A percentile compares a stretch with the other conserved stretches of the same genome.
Conservation (phyloP, 37 sponge, comb jelly and placozoan genomes). For the Spongilla lacustris region DNA sequence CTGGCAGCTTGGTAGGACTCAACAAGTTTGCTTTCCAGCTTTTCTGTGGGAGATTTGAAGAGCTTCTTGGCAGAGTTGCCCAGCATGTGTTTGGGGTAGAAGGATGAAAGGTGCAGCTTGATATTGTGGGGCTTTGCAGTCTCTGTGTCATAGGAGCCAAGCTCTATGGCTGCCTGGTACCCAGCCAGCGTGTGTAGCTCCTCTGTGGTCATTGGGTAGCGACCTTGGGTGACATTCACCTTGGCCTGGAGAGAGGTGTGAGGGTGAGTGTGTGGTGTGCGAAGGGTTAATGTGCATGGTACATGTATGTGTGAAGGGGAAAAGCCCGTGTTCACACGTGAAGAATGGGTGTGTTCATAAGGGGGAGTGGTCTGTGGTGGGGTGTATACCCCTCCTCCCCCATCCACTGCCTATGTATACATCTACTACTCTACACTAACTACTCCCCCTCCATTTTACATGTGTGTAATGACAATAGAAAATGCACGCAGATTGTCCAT, state of each 20-base stretch:
- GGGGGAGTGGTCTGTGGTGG: too few species aligned
- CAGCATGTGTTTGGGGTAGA: conserved; percentile 24
- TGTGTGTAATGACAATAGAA: too few species aligned
- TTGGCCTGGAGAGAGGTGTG: conserved; percentile 54
- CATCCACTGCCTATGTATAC: too few species aligned
- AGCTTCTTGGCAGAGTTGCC: too few species aligned
- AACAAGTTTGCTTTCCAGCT: neutral
- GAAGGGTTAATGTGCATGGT: neutral
- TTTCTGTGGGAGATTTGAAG: too few species aligned
- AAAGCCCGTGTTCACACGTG: neutral
- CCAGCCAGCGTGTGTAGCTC: conserved; percentile 67
- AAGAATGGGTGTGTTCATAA: too few species aligned
- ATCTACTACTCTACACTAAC: too few species aligned
- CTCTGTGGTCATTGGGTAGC: conserved; percentile 66
- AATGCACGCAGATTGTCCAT: too few species aligned
- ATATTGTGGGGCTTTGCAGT: neutral
- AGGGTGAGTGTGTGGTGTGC: neutral
- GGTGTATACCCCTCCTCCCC: too few species aligned
- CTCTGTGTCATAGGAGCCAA: neutral
- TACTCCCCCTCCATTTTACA: too few species aligned
- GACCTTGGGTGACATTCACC: conserved; percentile 63
- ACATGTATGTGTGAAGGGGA: neutral
- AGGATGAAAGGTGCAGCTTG: neutral
- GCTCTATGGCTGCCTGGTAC: conserved; percentile 52
- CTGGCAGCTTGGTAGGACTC: conserved; percentile 5